These are phyloP conservation scores for Penaeus japonicus DNA, from an alignment of 1,140 invertebrate genomes.

Conservation along the genomic window DNA sequence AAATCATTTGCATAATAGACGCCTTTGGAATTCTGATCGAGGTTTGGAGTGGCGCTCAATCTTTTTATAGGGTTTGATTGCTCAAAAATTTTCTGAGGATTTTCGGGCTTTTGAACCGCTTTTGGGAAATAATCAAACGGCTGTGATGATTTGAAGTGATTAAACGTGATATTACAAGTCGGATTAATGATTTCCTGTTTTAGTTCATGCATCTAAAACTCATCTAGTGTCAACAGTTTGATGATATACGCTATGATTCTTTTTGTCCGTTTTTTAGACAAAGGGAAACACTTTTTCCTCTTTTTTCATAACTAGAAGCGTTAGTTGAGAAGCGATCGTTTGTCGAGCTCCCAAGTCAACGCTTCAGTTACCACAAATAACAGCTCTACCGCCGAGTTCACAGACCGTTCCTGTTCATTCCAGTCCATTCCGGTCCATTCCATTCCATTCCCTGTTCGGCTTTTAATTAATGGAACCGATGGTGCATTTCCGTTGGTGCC, in stretches of 20 bases:
- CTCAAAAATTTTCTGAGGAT: slow-evolving; percentile 31
- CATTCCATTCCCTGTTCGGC: slow-evolving; percentile 41
- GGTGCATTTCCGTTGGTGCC: slow-evolving; percentile 46
- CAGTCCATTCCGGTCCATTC: slow-evolving; percentile 44
- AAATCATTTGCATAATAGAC: slow-evolving; percentile 51
- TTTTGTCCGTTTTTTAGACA: too few relatives aligned
- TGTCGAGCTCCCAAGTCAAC: too few relatives aligned
- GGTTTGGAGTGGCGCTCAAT: not conserved
- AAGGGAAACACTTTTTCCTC: too few relatives aligned
- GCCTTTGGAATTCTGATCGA: slow-evolving; percentile 18
- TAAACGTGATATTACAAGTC: not conserved
- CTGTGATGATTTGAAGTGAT: not conserved
- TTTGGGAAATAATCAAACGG: not conserved
- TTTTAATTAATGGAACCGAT: slow-evolving; percentile 57
- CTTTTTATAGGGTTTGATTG: slow-evolving; percentile 26
- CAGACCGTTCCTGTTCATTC: slow-evolving; percentile 43
- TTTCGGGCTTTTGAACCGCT: not conserved
- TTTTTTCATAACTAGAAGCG: too few relatives aligned
- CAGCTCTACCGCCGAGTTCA: not conserved
- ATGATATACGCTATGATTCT: too few relatives aligned
- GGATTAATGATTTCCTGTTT: too few relatives aligned
- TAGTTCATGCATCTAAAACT: too few relatives aligned
- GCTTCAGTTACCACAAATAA: slow-evolving; percentile 19
- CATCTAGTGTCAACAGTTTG: too few relatives aligned
- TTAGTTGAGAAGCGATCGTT: too few relatives aligned